These are phyloP conservation scores for Alcedo atthis DNA, from an alignment of 2,797 vertebrate species.

Conservation along the genomic window DNA sequence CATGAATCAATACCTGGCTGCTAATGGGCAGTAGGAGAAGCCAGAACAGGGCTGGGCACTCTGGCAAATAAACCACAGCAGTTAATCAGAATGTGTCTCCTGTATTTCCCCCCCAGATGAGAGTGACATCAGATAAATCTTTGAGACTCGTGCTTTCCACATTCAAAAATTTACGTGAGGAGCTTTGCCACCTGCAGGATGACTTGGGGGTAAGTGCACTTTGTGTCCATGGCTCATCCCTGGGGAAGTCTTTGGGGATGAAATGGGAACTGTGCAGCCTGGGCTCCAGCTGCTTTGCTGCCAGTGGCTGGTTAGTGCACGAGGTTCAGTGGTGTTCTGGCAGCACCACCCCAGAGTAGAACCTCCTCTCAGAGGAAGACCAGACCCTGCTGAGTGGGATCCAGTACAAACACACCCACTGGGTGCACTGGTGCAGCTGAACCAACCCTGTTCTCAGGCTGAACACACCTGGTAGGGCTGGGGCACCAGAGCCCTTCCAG, in stretches of 20 bases:
- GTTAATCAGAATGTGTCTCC: neutral
- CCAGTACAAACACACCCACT: fast-evolving
- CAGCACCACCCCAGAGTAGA: neutral
- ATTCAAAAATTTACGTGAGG: slow-evolving; percentile 91
- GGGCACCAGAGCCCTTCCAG: fast-evolving
- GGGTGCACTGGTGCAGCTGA: fast-evolving
- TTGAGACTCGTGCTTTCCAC: slow-evolving; percentile 91
- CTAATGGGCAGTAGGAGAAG: neutral
- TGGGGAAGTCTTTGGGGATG: fast-evolving
- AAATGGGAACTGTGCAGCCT: no score
- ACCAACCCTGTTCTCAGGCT: neutral
- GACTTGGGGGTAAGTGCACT: slow-evolving; percentile 85
- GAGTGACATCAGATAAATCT: slow-evolving; percentile 90
- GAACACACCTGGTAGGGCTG: no score
- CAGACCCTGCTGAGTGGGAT: no score
- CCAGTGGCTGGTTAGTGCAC: neutral
- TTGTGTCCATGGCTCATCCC: fast-evolving
- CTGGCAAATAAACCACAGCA: neutral
- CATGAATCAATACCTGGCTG: neutral
- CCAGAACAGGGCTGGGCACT: neutral
- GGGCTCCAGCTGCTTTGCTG: neutral
- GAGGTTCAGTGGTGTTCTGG: no score
- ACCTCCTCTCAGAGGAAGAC: neutral
- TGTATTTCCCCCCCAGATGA: slow-evolving; percentile 80
- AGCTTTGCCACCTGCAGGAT: slow-evolving; percentile 90